Conservation (phyloP, 2,888 invertebrate species). For the Hemicrepidius hirtus region DNA sequence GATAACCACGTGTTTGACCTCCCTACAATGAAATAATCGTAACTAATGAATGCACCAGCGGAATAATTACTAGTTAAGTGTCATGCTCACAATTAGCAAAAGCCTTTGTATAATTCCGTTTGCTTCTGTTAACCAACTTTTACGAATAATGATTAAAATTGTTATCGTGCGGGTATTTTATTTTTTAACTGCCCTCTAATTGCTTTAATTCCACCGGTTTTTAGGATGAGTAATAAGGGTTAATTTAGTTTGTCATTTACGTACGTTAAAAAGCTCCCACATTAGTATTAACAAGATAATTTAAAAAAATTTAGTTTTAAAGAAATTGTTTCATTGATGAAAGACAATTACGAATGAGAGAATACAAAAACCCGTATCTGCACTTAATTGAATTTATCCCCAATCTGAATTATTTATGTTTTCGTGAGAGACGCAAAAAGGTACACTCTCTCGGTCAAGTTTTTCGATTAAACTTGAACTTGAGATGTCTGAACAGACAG, state of each 20-base stretch:
- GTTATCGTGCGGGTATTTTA: slow-evolving; percentile 28
- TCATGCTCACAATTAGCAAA: slow-evolving; percentile 19
- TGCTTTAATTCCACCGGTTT: slow-evolving; percentile 3
- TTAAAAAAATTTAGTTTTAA: no score
- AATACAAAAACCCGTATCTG: no score
- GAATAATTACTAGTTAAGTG: slow-evolving; percentile 28
- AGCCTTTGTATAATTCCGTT: slow-evolving; percentile 29
- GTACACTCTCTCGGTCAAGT: slow-evolving; percentile 18
- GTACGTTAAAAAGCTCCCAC: no score
- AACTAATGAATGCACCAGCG: slow-evolving; percentile 29
- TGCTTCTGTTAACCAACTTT: slow-evolving; percentile 3
- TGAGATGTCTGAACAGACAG: slow-evolving; percentile 7
- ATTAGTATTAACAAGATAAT: no score
- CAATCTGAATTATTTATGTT: no score
- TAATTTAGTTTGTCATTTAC: neutral
- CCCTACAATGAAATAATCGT: slow-evolving; percentile 24
- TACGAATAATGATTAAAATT: slow-evolving; percentile 8
- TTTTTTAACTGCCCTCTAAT: slow-evolving; percentile 13
- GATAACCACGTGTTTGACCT: slow-evolving; percentile 25
- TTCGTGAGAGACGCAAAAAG: no score
- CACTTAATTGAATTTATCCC: no score
- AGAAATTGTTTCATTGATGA: no score
- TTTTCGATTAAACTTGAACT: slow-evolving; percentile 33
- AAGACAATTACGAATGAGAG: no score
- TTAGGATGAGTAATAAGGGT: slow-evolving; percentile 1